Base-by-base conservation (phyloP, 2,888 invertebrate species). In the Lumbricus terrestris region DNA sequence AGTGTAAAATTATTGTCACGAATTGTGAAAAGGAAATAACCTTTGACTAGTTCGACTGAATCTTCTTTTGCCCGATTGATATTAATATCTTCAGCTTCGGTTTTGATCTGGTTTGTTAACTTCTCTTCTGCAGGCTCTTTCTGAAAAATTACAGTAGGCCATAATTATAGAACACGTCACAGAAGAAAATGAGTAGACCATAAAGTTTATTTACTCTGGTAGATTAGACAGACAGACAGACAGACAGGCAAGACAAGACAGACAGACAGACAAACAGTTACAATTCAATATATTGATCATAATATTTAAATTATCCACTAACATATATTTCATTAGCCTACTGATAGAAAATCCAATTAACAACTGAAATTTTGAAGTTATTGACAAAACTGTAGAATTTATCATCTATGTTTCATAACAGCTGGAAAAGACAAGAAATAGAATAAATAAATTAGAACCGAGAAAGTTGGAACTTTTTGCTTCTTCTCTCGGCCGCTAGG, bases 401-500 rank as follows among this genome's bases (percentile, higher is more conserved):
- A n/a, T 69, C 69, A n/a, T 69, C 69, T 69, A n/a, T n/a, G 16
- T 69, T 69, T 69, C 6, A 69, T n/a, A 69, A 69, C n/a, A n/a
- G n/a, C n/a, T 69, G 69, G 69, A 69, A n/a, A 69, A n/a, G 29
- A 69, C n/a, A 69, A 69, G 29, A n/a, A 69, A 11, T 69, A n/a
- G 5, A 47, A 47, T 47, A 15, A 15, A n/a, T n/a, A n/a, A 47
- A 23, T 47, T n/a, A 69, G 69, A 20, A 85, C 85, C 85, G n/a
- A n/a, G 85, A 85, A 8, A 85, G 37, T 37, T 85, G 85, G 34
- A 35, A 37, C 85, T 85, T 6, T 37, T 13, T 85, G 85, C 85
- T 85, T 85, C 85, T 85, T 85, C 35, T 37, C 37, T 37, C 37
- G 85, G 18, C 85, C 85, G n/a, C 85, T 85, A 34, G 85, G 85